Evolutionary conservation across 2,888 invertebrate species (phyloP), one percentile per base, ranked within the genome.

Genomic region (Celastrina argiolus): DNA sequence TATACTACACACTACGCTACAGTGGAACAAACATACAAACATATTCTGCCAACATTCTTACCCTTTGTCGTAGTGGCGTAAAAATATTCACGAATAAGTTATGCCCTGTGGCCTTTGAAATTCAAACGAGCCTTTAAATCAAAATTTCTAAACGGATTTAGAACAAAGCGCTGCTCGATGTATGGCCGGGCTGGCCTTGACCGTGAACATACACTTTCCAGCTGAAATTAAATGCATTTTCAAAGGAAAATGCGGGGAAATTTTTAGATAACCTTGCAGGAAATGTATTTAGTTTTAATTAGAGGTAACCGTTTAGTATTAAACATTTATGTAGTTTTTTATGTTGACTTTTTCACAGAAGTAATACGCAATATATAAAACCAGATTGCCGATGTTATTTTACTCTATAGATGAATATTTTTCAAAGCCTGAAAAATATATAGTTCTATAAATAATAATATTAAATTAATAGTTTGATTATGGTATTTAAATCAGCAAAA

Each of bases 171-270:
- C 12, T 51, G 51, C 51, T 45, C 16, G 10, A 59, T 34, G 59
- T 18, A 59, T 34, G 58, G 58, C n/a, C 34, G 34, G 59, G 18
- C 22, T 18, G 51, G 8, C 59, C 59, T 59, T 59, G 59, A 34
- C 59, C 59, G 59, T 4, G 28, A 58, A 58, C 51, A 36, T 36
- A 2, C 8, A 45, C 51, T 51, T 51, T 51, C 22, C 12, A 51
- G 45, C 51, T 51, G 51, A 26, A 51, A 51, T 26, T 51, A 51
- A 51, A 51, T 51, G 51, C 51, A 51, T 22, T 51, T 51, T 51
- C 51, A 51, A 51, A 51, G 51, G 51, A 51, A 51, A 51, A 51
- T 51, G 51, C 51, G 51, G 51, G 16, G 22, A 51, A 51, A 12
- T 12, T 51, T 51, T 51, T 51, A 51, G 51, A 51, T 1, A 51